Base-by-base conservation (phyloP, 2,797 vertebrate genomes). In the Danionella dracula region DNA sequence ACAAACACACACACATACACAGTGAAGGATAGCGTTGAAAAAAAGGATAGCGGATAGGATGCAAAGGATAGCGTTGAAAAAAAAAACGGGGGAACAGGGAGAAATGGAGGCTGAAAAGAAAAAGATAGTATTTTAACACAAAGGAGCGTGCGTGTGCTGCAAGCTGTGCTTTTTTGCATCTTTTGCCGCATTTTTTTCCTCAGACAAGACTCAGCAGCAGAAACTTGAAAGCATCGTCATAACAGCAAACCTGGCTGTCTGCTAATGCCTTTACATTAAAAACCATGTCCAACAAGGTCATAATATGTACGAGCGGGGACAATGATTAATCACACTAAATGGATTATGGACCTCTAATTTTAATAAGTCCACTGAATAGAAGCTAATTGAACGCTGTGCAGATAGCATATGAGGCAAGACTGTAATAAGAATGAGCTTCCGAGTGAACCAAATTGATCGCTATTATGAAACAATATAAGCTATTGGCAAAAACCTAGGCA, bases 101-200 rank as follows among this genome's bases (percentile, higher is more conserved):
- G 57, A 45, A 46, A 37, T 8, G 37, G 38, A 40, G 51, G 63
- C 70, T 59, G 58, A 78, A 74, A 73, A 67, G 66, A 68, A 66
- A 66, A 66, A 63, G 51, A 27, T 8, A 58, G 37, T 62, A 56
- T 72, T 73, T 80, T 68, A 63, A 72, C 27, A 63, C 9, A 41
- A 31, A 71, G 66, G 58, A 68, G 72, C 68, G 66, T 67, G 65
- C 45, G 67, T 57, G 73, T 40, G 68, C 70, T 79, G 75, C 72
- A 72, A 80, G 79, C 73, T 76, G 83, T 85, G 81, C 82, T 78
- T 81, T 90, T 87, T 82, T 73, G 76, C 75, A 72, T 17, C 34
- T 79, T 78, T 81, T 76, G 63, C 77, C 68, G 70, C 79, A 82
- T 77, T 78, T 79, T 82, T 27, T 6, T 82, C 78, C 77, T 75